Base-by-base conservation (phyloP, 2,888 invertebrate species). In the Oscheius sp. region DNA sequence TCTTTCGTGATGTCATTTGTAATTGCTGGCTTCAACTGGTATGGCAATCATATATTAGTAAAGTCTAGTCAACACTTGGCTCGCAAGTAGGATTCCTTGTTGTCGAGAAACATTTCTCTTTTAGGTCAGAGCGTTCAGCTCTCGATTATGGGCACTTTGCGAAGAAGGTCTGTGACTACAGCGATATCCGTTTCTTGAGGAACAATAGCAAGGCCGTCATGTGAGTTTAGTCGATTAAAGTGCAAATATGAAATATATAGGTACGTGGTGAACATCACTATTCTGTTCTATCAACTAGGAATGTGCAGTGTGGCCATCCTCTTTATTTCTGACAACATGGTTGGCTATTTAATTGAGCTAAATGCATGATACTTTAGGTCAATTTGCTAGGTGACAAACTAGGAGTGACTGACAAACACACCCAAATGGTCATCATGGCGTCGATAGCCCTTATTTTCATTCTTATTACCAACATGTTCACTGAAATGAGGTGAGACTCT, bases 111-210 rank as follows among this genome's bases (percentile, higher is more conserved):
- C 29, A 21, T 62, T 7, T 50, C 13, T 48, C 21, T 32, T 58
- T 32, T 42, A 86, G 86, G 74, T 84, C 86, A 2, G 86, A 86
- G 33, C 73, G 86, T 35, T 78, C 86, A 29, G 83, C 86, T 2
- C 78, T 89, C 57, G 89, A 89, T 76, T 89, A 89, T 70, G 89
- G 89, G 35, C 89, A 89, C 75, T 89, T 89, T 76, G 87, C 89
- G 58, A 89, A 89, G 82, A 87, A 89, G 73, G 89, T 88, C 37
- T 87, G 87, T 73, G 89, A 89, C 77, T 84, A 84, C 74, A 84
- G 85, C 70, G 86, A 83, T 50, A 81, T 87, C 58, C 84, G 84
- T 29, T 85, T 85, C 60, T 77, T 89, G 48, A 77, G 84, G 47
- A 79, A 82, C 42, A 80, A 88, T 73, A 87, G 87, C 79, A 89